Percentiles rank a stretch among this genome's conserved stretches.
phyloP scores from a whole-genome alignment of 2,888 invertebrate genomes.

The Julus scanicus region DNA sequence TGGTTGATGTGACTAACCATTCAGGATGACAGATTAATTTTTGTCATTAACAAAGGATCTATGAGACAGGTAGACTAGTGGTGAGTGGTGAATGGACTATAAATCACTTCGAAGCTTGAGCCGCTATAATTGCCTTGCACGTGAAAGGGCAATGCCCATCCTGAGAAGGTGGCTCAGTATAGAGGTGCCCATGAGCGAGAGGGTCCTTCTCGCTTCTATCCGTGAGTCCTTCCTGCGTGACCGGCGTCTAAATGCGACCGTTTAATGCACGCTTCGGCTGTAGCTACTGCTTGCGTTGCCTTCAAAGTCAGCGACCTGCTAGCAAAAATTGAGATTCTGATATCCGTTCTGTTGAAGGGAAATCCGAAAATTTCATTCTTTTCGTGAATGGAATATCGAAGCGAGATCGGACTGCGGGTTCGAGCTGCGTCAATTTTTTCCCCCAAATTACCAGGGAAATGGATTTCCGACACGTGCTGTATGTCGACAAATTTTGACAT shows the following conservation, averaged over 20 bases:
- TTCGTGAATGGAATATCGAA: conserved; percentile 35
- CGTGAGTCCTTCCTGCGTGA: conserved; percentile 16
- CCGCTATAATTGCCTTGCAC: not conserved
- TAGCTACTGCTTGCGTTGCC: not conserved
- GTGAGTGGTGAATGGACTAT: not conserved
- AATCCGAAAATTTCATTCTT: conserved; percentile 42
- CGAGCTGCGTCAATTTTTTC: not conserved
- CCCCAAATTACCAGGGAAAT: conserved; percentile 15
- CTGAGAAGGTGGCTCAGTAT: not conserved
- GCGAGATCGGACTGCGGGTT: conserved; percentile 1
- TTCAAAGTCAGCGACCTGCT: conserved; percentile 18
- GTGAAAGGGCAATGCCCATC: not conserved
- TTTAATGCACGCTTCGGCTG: conserved; percentile 28
- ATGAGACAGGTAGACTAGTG: not conserved
- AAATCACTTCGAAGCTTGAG: not conserved
- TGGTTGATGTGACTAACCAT: too few species aligned
- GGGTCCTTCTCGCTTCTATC: not conserved
- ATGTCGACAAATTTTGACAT: conserved; percentile 35
- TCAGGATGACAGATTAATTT: too few species aligned
- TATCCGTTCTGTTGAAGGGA: conserved; percentile 36
- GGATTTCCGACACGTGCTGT: conserved; percentile 14
- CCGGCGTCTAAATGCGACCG: conserved; percentile 31
- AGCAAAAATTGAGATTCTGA: conserved; percentile 38
- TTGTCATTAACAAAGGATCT: not conserved
- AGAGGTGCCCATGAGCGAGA: not conserved